Base-by-base conservation (phyloP, 2,113 vertebrate species). In the Centropus bengalensis region DNA sequence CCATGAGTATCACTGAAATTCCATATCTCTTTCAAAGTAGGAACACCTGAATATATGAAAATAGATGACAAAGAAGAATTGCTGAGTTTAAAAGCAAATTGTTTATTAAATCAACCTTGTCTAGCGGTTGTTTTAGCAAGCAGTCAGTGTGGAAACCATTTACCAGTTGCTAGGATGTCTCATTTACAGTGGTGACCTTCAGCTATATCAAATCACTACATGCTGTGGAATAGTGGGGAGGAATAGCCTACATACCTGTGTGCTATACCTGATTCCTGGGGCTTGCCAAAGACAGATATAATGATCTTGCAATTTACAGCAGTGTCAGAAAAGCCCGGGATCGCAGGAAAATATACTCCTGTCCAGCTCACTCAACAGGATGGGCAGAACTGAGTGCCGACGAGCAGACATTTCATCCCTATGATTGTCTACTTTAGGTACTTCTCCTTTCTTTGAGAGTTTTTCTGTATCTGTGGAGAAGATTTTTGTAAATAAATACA, bases 91-190 rank as follows among this genome's bases (percentile, higher is more conserved):
- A 95, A 93, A 91, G 69, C 52, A 69, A 94, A 68, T 66, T 75
- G 49, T 52, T 82, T 87, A 82, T 86, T 95, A 84, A 93, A 93
- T 94, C 86, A 94, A 56, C 56, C 21, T 32, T 54, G 69, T 32
- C 54, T 78, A 88, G 9, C 27, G 45, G 74, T 67, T 79, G 77
- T 92, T 93, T 75, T 60, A 93, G 69, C 44, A 91, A 75, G 54
- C 81, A 92, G 87, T 44, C 69, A 87, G 66, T 60, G 68, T 86
- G 81, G 83, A 92, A 94, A 86, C 86, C 81, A 86, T 86, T 93
- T 95, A 45, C 56, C 86, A 93, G 80, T 96, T 94, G 95, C 94
- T 95, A 87, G 74, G 77, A 82, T 92, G 94, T 92, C 89, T 97
- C 86, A 85, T 95, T 93, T 92, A 33, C 33, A 56, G 40, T 32